Evolutionary conservation across 2,113 vertebrate genomes (phyloP), one percentile per base, ranked within the genome.

Genomic region (Thinocorus orbignyianus): DNA sequence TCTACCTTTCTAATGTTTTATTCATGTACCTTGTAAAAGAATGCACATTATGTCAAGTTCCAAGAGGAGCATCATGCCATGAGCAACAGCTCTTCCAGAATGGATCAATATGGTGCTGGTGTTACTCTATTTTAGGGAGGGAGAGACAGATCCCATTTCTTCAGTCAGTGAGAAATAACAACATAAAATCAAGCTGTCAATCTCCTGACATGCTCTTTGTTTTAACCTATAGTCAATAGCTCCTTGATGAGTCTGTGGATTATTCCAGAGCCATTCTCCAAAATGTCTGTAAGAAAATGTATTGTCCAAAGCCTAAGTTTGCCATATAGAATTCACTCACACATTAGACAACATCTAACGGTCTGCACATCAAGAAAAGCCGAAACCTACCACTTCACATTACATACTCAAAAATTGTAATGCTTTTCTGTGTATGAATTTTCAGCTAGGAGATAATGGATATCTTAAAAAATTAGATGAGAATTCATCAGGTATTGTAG

Each of bases 1-100:
- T 77, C 55, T 46, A 74, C 41, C 64, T 60, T 81, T 81, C 68
- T 81, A n/a, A 68, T 93, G 54, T 81, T 95, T 95, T 91, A 92
- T 90, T 92, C 80, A 81, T 76, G 26, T 2, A 52, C 20, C 24
- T 85, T 82, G 35, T 65, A 93, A 93, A 82, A 6, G 2, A 14
- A 91, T 72, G 66, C 33, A 76, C 20, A 55, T 70, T 49, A 88
- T 48, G 51, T 65, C 60, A 83, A 68, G 25, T 46, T 90, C 46
- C 64, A 73, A 64, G 65, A 77, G n/a, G 7, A 90, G n/a, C 64
- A 83, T 33, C 41, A 74, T 25, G 26, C 35, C 37, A 62, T 26
- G 30, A 91, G 80, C 64, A 90, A 88, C 64, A 58, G 17, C 31
- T 83, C 76, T 61, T 90, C 31, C 62, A 1, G 5, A 81, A 68